Evolutionary conservation across 2,888 invertebrate species (phyloP), one percentile per base, ranked within the genome.

Genomic region (Ophion ventricosus): DNA sequence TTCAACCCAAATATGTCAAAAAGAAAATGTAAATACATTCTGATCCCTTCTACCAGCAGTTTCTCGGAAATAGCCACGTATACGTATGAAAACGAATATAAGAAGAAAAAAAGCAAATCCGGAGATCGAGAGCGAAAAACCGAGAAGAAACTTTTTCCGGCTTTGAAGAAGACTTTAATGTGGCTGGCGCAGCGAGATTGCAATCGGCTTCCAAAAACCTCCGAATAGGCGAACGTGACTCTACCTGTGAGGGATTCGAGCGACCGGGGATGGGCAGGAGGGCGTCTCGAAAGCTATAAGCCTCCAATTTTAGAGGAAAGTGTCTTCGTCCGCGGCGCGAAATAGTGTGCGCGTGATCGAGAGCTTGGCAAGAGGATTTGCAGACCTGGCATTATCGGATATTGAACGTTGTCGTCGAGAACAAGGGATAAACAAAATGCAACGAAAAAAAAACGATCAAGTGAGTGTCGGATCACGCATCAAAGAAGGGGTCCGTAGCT

Each of bases 311-410:
- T 40, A 43, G 40, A 43, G 49, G 70, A 56, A 64, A 70, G 66
- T 76, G 57, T 57, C 23, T 57, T 57, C 57, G 57, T 57, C 20
- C 20, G 35, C 43, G 23, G 20, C 72, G 56, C 49, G 40, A 56
- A 64, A 59, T 29, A 59, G 43, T 20, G 75, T 56, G 75, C 75
- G 81, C 81, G 81, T 81, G 81, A 81, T 81, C 70, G 81, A 81
- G 81, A 70, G 75, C 73, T 75, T 57, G 75, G 75, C 81, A 23
- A 63, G 80, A 69, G 67, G 69, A 75, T 26, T 59, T 63, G 81
- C 81, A 20, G 40, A 70, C 63, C 57, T 40, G 56, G 81, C 81
- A 70, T 75, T 81, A 81, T 81, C 70, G 70, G 61, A n/a, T 25
- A 69, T 61, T 69, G 61, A 54, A 59, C 40, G 61, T 57, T 49